A percentile compares a stretch with the other conserved stretches of the same genome.
phyloP scores from a whole-genome alignment of 2,888 invertebrate genomes.

The Erebia ligea region DNA sequence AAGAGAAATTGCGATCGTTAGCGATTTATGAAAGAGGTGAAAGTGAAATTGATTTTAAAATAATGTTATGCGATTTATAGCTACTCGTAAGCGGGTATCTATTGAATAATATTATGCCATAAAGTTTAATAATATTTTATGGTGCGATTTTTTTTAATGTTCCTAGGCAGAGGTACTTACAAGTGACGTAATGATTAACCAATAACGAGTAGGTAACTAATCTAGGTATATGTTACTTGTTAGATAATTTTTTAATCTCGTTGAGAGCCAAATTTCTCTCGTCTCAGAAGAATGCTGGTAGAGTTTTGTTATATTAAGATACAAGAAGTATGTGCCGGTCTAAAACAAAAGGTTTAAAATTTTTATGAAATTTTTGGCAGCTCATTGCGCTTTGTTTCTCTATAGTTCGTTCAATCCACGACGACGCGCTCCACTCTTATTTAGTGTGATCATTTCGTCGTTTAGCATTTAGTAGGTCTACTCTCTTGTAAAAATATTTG shows the following conservation, averaged over 20 bases:
- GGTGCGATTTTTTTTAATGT: neutral
- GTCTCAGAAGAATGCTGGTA: too few species aligned
- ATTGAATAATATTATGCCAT: slow-evolving; percentile 20
- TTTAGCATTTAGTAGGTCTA: too few species aligned
- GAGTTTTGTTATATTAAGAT: too few species aligned
- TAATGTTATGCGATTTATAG: slow-evolving; percentile 36
- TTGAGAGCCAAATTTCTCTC: neutral
- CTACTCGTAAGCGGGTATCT: slow-evolving; percentile 7
- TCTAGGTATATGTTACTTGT: neutral
- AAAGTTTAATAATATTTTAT: slow-evolving; percentile 8
- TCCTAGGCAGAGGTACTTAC: neutral
- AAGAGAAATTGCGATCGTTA: slow-evolving; percentile 23
- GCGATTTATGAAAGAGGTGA: slow-evolving; percentile 44
- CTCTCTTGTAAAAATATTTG: too few species aligned
- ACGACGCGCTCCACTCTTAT: too few species aligned
- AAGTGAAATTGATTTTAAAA: slow-evolving; percentile 49
- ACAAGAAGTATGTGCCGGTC: too few species aligned
- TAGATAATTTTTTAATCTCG: neutral
- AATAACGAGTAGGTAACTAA: neutral
- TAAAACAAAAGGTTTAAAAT: too few species aligned
- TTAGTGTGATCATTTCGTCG: too few species aligned
- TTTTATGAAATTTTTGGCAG: too few species aligned
- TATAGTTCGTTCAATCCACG: too few species aligned
- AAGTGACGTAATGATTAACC: slow-evolving; percentile 8
- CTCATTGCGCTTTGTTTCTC: too few species aligned